phyloP scores from a whole-genome alignment of 1,140 invertebrate genomes.

The Grapholita molesta region DNA sequence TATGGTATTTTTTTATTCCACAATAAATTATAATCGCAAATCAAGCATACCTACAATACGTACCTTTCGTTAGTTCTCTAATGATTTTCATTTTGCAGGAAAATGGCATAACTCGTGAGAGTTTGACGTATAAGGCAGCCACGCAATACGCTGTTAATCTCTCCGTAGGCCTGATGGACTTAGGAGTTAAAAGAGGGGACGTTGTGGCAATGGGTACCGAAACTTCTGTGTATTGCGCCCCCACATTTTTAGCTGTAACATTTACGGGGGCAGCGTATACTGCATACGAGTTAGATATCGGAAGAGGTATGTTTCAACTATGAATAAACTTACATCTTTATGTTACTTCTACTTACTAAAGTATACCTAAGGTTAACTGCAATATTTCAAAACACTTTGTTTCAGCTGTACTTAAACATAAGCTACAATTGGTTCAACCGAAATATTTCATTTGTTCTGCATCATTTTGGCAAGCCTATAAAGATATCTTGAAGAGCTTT shows the following conservation, averaged over 20 bases:
- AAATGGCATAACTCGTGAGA: conserved; percentile 39
- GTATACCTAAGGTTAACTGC: no score
- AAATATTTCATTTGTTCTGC: conserved; percentile 53
- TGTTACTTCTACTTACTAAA: no score
- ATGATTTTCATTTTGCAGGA: conserved; percentile 38
- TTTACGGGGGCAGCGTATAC: conserved; percentile 52
- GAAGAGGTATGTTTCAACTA: conserved; percentile 72
- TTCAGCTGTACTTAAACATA: conserved; percentile 47
- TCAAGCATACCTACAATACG: no score
- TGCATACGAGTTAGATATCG: conserved; percentile 59
- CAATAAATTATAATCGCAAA: no score
- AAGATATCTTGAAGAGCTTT: conserved; percentile 41
- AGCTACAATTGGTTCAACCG: conserved; percentile 42
- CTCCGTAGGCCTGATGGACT: conserved; percentile 34
- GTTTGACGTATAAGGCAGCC: conserved; percentile 43
- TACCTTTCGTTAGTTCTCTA: no score
- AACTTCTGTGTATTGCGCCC: conserved; percentile 80
- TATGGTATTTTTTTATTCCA: no score
- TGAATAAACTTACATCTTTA: no score
- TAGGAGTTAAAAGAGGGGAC: conserved; percentile 71
- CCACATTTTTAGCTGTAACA: conserved; percentile 74
- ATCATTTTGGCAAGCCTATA: conserved; percentile 41
- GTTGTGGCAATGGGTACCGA: conserved; percentile 80
- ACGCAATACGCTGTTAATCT: conserved; percentile 48
- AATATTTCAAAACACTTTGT: no score